Conservation (phyloP, 2,113 vertebrate genomes). For the Myrmecobius fasciatus region DNA sequence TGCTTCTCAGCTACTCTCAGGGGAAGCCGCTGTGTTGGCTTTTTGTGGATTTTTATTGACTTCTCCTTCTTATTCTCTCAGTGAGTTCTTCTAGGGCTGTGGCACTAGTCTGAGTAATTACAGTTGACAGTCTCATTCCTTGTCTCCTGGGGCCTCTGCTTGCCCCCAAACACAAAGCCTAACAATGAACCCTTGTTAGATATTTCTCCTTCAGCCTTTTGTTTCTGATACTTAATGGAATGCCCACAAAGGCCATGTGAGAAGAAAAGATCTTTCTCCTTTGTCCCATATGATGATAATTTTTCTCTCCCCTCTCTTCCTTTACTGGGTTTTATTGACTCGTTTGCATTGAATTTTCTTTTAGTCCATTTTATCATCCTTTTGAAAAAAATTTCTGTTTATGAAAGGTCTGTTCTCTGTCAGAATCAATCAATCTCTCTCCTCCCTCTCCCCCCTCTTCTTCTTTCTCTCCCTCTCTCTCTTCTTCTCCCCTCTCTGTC, state of each 20-base stretch:
- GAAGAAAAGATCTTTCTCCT: slow-evolving; percentile 15
- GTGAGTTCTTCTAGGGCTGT: neutral
- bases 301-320: neutral
- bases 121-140: neutral
- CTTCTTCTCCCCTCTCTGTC: too few species aligned
- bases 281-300: neutral
- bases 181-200: neutral
- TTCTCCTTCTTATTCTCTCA: neutral
- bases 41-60: neutral
- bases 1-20: neutral
- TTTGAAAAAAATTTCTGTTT: slow-evolving; percentile 12
- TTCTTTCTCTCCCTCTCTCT: too few species aligned
- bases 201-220: neutral
- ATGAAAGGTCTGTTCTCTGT: neutral
- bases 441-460: neutral
- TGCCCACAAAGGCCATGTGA: neutral
- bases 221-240: neutral
- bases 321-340: neutral
- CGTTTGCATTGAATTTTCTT: neutral
- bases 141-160: neutral
- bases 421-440: neutral
- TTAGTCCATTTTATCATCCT: neutral
- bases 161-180: neutral
- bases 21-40: neutral
- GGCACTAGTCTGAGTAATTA: neutral